Evolutionary conservation across 2,113 vertebrate species (phyloP).

Genomic region (Grammomys surdaster): DNA sequence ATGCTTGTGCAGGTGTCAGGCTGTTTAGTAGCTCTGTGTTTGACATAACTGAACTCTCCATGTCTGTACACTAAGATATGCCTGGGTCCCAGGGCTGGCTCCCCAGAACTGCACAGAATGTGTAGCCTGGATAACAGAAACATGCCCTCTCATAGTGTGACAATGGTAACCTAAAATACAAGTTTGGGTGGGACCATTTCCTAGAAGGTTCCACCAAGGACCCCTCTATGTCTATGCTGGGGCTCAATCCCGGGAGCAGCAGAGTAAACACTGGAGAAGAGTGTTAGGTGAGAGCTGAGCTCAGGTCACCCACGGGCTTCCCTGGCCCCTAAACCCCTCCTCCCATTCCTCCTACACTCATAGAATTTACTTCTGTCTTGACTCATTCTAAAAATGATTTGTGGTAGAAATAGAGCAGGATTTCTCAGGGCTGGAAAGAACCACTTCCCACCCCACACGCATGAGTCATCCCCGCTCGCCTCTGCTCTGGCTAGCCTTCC

Average conservation of each 20-base stretch:
- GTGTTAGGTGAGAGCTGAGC: neutral
- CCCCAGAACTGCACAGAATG: neutral
- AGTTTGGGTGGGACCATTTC: neutral
- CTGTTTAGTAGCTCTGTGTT: neutral
- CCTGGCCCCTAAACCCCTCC: neutral
- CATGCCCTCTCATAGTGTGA: neutral
- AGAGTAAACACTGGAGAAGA: neutral
- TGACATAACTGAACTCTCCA: neutral
- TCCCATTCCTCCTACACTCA: neutral
- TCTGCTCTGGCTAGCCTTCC: neutral
- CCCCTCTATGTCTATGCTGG: neutral
- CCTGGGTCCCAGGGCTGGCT: neutral
- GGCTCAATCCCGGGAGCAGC: neutral
- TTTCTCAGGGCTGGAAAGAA: neutral
- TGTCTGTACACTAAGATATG: neutral
- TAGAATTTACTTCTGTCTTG: neutral
- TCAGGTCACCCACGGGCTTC: neutral
- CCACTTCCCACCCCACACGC: neutral
- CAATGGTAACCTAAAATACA: neutral
- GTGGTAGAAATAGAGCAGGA: slow-evolving; percentile 27
- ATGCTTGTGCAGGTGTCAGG: neutral
- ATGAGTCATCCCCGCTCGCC: neutral
- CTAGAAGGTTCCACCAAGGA: neutral
- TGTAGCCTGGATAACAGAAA: neutral
- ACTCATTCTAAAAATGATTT: neutral